Evolutionary conservation across 2,797 vertebrate genomes (phyloP), one percentile per base, ranked within the genome.

Genomic region (Pseudochromis fuscus): DNA sequence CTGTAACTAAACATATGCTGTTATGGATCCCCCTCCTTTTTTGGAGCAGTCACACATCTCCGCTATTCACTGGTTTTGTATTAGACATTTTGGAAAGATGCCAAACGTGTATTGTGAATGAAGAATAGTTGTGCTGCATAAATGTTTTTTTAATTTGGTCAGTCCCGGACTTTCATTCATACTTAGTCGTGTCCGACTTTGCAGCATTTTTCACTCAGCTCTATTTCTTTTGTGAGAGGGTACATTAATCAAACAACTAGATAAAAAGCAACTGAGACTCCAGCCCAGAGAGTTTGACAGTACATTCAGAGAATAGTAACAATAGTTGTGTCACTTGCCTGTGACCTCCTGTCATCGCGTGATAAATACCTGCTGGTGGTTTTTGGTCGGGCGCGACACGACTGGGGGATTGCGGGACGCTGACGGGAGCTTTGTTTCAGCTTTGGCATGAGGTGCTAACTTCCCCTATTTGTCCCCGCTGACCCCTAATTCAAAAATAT

Each of bases 401-500:
- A 81, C 55, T 27, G 56, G 49, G 73, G 71, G 70, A 19, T 50
- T 79, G 68, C 37, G 64, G 69, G 79, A 76, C 75, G 48, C 53
- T 57, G 79, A 65, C 67, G 78, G 67, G 67, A 67, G 72, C 67
- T 82, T 72, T 77, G 64, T 88, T 79, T 72, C 79, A 76, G 42
- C 49, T 60, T 91, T 84, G 85, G 79, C 87, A 82, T 79, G 78
- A 93, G 91, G 79, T 72, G 84, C 87, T 88, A 58, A 75, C 75
- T 62, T 79, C 85, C 84, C 89, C 90, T 87, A 77, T 91, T 93
- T 94, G 92, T 94, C 93, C 82, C 3, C 9, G 38, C 63, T 93
- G 93, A 89, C 93, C 95, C 91, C 86, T 44, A 72, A 87, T 92
- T 89, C 59, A 73, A 85, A n/a, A 84, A 89, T 72, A 6, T 92